Evolutionary conservation across 2,797 vertebrate species (phyloP).

Genomic region (Menidia menidia): DNA sequence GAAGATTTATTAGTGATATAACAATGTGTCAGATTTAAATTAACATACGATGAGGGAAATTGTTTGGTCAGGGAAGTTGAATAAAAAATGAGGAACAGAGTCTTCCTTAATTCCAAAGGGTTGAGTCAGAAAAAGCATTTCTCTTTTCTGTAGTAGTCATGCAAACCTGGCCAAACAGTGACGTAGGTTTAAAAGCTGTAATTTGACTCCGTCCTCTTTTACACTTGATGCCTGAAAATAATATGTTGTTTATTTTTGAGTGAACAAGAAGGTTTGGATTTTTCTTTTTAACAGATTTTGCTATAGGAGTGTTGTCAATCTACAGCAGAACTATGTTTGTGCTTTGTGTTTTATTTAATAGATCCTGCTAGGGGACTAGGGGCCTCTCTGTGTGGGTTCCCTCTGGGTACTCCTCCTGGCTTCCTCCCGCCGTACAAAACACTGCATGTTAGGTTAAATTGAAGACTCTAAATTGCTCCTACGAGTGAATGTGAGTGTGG

Average conservation of each 20-base stretch:
- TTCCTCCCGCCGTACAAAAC: too few relatives aligned
- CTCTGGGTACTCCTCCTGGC: too few relatives aligned
- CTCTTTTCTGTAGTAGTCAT: conserved; percentile 8
- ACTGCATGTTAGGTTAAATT: too few relatives aligned
- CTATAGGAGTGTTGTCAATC: too few relatives aligned
- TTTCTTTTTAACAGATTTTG: too few relatives aligned
- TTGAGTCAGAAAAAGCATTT: neutral
- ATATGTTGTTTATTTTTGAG: neutral
- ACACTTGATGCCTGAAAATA: conserved; percentile 8
- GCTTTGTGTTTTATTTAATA: too few relatives aligned
- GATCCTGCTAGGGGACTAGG: too few relatives aligned
- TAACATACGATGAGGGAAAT: neutral
- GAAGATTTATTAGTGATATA: neutral
- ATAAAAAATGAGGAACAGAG: conserved; percentile 46
- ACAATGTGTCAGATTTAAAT: neutral
- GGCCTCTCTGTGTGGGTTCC: too few relatives aligned
- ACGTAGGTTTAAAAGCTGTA: conserved; percentile 27
- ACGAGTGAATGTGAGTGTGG: too few relatives aligned
- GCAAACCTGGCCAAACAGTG: conserved; percentile 1
- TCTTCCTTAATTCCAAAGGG: neutral
- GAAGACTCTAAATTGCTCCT: too few relatives aligned
- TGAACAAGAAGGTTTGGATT: neutral
- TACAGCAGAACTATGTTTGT: too few relatives aligned
- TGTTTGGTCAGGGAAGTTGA: neutral
- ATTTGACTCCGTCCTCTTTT: conserved; percentile 9